phyloP scores from a whole-genome alignment of 2,888 invertebrate species.

The Trimorus sp. region DNA sequence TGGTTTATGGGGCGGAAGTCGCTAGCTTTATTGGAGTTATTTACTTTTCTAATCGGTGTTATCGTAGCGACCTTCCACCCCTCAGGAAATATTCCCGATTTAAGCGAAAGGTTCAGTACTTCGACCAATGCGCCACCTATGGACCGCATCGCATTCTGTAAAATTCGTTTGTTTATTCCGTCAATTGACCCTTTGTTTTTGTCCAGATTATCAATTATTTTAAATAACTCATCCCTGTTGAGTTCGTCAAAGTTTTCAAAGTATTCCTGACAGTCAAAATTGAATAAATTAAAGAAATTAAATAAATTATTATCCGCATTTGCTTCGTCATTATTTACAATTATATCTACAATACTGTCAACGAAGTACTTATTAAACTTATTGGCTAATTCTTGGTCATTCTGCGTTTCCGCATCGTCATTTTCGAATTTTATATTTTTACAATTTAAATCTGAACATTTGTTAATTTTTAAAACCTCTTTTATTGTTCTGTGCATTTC shows the following conservation, averaged over 20 bases:
- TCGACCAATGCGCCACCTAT: constrained; percentile 1
- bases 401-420: constrained; percentile 16
- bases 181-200: constrained; percentile 13
- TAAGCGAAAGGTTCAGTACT: background rate
- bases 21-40: constrained; percentile 2
- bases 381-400: constrained; percentile 8
- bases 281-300: background rate
- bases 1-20: constrained; percentile 24
- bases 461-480: constrained; percentile 14
- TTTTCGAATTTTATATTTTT: constrained; percentile 22
- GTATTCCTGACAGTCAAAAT: constrained; percentile 1
- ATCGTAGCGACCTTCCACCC: background rate
- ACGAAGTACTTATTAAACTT: constrained; percentile 25
- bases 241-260: constrained; percentile 12
- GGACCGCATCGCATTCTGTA: background rate
- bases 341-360: constrained; percentile 12
- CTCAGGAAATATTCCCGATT: background rate
- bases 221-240: background rate
- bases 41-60: background rate
- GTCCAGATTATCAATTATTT: constrained; percentile 3
- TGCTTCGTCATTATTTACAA: background rate
- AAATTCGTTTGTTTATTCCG: constrained; percentile 3
- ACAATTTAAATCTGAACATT: constrained; percentile 12
- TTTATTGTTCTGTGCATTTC: constrained; percentile 21
- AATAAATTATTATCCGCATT: constrained; percentile 3